These are phyloP conservation scores for Gymnoscelis rufifasciata DNA, from an alignment of 2,888 invertebrate species.

Conservation along the genomic window DNA sequence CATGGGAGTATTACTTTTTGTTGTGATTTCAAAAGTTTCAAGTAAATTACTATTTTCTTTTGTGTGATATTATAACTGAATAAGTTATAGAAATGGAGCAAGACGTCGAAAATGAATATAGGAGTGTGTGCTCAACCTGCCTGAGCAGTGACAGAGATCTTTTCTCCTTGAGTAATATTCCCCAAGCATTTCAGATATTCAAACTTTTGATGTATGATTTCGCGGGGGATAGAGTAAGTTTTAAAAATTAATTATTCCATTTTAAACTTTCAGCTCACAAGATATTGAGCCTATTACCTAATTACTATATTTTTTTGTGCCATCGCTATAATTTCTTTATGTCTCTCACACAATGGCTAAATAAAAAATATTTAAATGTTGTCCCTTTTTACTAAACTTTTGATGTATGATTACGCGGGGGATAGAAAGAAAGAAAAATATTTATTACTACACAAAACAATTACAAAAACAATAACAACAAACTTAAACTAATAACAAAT, in stretches of 20 bases:
- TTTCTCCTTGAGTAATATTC: conserved; percentile 44
- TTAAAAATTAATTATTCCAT: not conserved
- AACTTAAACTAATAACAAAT: no score
- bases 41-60: conserved; percentile 38
- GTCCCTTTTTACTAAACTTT: no score
- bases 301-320: no score
- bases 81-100: conserved; percentile 59
- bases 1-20: conserved; percentile 78
- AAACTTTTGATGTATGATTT: conserved; percentile 65
- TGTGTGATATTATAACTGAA: conserved; percentile 29
- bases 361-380: no score
- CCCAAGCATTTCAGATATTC: conserved; percentile 57
- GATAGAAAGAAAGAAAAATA: no score
- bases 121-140: conserved; percentile 59
- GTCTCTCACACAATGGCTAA: no score
- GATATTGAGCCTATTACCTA: no score
- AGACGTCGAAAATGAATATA: conserved; percentile 57
- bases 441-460: no score
- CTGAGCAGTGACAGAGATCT: conserved; percentile 63
- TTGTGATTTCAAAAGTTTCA: conserved; percentile 62
- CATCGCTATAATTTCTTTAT: no score
- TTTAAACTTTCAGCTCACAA: no score
- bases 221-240: conserved; percentile 62
- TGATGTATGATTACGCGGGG: conserved; percentile 67
- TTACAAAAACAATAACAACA: no score